Base-by-base conservation (phyloP, 2,888 invertebrate genomes). In the Macaria liturata region DNA sequence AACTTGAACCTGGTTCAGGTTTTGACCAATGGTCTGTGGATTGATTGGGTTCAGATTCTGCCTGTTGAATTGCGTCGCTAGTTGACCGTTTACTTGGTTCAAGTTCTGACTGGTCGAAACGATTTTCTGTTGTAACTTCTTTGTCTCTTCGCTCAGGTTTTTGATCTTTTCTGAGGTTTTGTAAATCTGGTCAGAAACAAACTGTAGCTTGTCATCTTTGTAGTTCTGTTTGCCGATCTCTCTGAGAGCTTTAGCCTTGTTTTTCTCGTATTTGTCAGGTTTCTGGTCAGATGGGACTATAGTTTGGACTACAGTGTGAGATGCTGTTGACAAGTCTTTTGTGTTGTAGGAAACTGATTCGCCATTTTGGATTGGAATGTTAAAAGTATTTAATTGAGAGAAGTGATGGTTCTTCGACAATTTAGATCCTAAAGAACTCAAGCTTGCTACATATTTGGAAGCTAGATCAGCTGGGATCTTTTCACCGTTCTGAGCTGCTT, bases 361-460 rank as follows among this genome's bases (percentile, higher is more conserved):
- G 3, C 78, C 87, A 6, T 37, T 31, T 50, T 72, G 78, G 37
- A 59, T 71, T 0, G 81, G 81, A 2, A 71, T 72, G 51, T 81
- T 84, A 42, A 84, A 82, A 8, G 64, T 66, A 32, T 85, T 85
- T 9, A 54, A 43, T 6, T 65, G 62, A 48, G 61, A 59, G 9
- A 58, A 53, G 1, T 53, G 81, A 76, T 4, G 79, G 65, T 77
- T 85, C 58, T 92, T 92, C 5, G 88, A 87, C 4, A 94, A 77
- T 9, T 93, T 88, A 0, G 88, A 87, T 0, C 93, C 93, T 42
- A 93, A 77, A 46, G 92, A 88, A 51, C 90, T 92, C 0, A 93
- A 72, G 37, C 93, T 92, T 0, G 92, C 91, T 0, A 93, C 88
- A 64, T 93, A 94, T 54, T 86, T 92, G 0, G 92, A 89, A 0